These are phyloP conservation scores for Laupala kohalensis DNA, from an alignment of 1,140 invertebrate species.

Conservation along the genomic window DNA sequence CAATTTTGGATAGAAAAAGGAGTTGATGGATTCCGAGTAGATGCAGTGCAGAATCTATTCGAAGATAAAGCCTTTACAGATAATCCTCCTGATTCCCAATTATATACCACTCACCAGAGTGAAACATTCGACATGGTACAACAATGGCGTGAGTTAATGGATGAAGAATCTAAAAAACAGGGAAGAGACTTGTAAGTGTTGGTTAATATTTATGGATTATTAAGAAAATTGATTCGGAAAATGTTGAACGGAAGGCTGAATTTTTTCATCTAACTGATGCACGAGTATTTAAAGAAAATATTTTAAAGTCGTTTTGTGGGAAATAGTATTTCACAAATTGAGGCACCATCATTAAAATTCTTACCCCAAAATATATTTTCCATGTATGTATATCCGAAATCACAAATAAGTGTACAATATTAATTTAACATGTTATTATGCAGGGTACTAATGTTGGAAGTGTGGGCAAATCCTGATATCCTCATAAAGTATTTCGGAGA, in stretches of 20 bases:
- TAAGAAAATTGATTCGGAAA: too few relatives aligned
- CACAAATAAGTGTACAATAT: too few relatives aligned
- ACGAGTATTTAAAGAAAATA: too few relatives aligned
- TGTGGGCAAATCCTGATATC: neutral
- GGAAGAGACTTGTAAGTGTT: neutral
- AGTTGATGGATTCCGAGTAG: constrained; percentile 55
- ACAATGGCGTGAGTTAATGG: neutral
- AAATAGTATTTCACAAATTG: too few relatives aligned
- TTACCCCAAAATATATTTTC: too few relatives aligned
- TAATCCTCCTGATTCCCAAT: neutral
- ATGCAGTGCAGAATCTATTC: constrained; percentile 45
- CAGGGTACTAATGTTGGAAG: neutral
- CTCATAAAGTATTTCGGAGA: neutral
- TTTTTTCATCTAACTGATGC: too few relatives aligned
- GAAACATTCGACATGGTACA: neutral
- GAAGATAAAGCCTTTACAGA: constrained; percentile 24
- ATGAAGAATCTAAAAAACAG: neutral
- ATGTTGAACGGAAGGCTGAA: too few relatives aligned
- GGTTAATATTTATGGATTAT: too few relatives aligned
- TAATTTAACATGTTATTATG: neutral
- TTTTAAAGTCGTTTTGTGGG: too few relatives aligned
- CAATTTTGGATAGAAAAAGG: constrained; percentile 57
- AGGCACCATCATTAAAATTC: too few relatives aligned
- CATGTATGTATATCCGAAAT: too few relatives aligned
- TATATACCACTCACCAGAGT: neutral